A percentile compares a stretch with the other conserved stretches of the same genome.
phyloP scores from a whole-genome alignment of 2,113 vertebrate genomes.

The Scomber colias region DNA sequence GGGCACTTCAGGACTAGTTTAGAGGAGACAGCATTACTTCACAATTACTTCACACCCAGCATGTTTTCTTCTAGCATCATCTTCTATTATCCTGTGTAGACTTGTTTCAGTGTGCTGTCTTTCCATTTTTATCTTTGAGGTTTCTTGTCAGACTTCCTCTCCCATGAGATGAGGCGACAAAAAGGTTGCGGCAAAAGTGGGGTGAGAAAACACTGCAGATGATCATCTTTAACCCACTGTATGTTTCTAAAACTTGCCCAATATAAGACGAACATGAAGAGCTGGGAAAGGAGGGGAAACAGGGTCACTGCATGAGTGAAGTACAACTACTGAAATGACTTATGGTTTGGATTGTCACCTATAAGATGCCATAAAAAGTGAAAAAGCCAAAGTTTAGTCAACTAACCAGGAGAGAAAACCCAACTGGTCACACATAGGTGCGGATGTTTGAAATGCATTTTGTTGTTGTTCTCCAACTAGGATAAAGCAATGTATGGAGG shows the following conservation, averaged over 20 bases:
- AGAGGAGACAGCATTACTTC: background rate
- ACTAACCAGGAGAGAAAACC: background rate
- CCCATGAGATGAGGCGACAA: background rate
- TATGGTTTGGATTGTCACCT: constrained; percentile 8
- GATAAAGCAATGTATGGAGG: background rate
- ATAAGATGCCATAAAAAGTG: constrained; percentile 9
- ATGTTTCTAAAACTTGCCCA: background rate
- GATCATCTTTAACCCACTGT: no score
- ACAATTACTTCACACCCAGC: background rate
- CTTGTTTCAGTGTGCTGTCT: background rate
- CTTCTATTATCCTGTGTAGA: background rate
- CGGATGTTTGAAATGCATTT: background rate
- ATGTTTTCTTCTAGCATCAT: background rate
- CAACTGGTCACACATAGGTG: background rate
- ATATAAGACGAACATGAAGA: background rate
- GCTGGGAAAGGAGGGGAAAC: background rate
- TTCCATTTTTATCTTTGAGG: background rate
- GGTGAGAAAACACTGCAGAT: background rate
- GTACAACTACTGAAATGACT: background rate
- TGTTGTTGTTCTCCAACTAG: background rate
- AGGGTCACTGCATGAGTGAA: background rate
- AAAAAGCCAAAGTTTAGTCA: background rate
- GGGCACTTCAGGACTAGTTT: background rate
- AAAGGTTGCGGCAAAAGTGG: background rate
- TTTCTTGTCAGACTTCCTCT: background rate